Conservation (phyloP, 53 echinoderm and acorn worm species). For the Echinometra lucunter region DNA sequence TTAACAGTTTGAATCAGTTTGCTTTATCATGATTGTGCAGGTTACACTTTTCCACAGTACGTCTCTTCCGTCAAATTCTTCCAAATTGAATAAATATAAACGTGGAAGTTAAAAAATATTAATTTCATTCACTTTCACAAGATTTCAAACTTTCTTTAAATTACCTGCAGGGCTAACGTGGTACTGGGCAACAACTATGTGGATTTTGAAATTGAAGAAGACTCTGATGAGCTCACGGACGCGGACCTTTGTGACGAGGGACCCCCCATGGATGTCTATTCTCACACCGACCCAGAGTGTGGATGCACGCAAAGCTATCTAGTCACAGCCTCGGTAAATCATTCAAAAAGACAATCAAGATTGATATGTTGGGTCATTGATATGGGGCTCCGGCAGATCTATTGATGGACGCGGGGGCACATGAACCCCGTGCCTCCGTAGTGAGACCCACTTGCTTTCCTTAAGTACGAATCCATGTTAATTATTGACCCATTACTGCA, state of each 20-base stretch:
- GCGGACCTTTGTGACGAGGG: background rate
- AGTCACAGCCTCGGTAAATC: background rate
- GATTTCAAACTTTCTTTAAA: background rate
- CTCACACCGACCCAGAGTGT: background rate
- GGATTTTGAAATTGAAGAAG: background rate
- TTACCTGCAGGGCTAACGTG: background rate
- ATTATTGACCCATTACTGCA: too few species aligned
- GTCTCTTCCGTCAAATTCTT: too few species aligned
- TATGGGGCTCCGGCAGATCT: too few species aligned
- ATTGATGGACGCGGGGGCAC: background rate
- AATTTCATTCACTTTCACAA: background rate
- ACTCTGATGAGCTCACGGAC: background rate
- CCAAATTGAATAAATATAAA: too few species aligned
- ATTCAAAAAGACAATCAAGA: background rate
- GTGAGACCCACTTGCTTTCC: too few species aligned
- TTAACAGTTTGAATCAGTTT: too few species aligned
- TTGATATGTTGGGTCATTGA: too few species aligned
- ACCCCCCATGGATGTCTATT: background rate
- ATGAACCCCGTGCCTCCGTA: too few species aligned
- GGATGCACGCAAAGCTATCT: background rate
- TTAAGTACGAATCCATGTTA: too few species aligned
- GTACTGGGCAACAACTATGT: background rate
- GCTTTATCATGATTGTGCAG: too few species aligned
- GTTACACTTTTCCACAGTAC: too few species aligned
- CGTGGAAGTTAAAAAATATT: too few species aligned